Conservation (phyloP, 2,113 vertebrate species). For the Equus quagga region DNA sequence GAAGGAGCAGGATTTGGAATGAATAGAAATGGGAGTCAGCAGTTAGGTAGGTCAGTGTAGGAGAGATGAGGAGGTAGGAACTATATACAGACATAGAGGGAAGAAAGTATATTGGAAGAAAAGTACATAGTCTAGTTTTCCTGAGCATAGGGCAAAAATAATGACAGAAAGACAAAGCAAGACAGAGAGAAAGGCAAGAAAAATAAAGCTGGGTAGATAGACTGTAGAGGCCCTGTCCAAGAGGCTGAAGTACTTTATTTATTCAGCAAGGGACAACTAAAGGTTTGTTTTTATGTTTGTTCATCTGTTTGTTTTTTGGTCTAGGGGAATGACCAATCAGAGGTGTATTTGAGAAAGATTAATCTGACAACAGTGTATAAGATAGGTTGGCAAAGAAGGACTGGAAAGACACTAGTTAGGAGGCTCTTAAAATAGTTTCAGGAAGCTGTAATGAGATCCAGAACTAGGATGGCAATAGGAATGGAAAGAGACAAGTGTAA, state of each 20-base stretch:
- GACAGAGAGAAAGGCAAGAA: neutral
- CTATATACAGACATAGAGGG: neutral
- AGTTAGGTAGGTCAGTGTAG: neutral
- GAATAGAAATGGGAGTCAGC: neutral
- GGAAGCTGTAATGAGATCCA: neutral
- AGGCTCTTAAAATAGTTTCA: neutral
- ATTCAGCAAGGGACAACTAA: neutral
- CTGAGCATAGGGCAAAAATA: neutral
- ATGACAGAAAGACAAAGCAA: neutral
- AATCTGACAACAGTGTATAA: slow-evolving; percentile 12
- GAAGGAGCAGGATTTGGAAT: neutral
- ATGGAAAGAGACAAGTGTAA: neutral
- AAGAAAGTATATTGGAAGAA: neutral
- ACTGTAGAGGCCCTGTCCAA: neutral
- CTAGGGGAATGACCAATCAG: neutral
- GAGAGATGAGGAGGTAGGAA: neutral
- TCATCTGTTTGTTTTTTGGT: neutral
- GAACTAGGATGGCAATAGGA: neutral
- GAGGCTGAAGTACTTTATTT: neutral
- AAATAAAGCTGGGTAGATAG: neutral
- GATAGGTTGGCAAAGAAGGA: neutral
- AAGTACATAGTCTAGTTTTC: neutral
- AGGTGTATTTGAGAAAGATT: slow-evolving; percentile 10
- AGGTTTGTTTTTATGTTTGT: neutral
- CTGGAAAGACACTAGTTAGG: neutral